Base-by-base conservation (phyloP, 2,113 vertebrate genomes). In the Ammodytes marinus region DNA sequence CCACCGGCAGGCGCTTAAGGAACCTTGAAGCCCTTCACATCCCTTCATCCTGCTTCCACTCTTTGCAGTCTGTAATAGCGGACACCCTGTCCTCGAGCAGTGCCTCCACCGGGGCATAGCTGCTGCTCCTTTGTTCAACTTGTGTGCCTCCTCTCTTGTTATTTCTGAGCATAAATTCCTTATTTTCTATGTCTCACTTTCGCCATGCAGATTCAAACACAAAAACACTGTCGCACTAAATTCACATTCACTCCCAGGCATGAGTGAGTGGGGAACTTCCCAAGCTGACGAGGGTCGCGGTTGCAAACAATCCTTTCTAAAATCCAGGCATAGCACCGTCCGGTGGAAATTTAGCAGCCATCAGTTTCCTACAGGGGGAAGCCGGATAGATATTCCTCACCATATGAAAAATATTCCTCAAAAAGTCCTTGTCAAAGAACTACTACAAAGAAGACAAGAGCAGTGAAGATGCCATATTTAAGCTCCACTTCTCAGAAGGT, bases 1-100 rank as follows among this genome's bases (percentile, higher is more conserved):
- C 81, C 89, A 95, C 81, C 82, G 75, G 54, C 82, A 69, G 35
- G 83, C 89, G 87, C 92, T 92, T 90, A 94, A 93, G 92, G 53
- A 94, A 70, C 84, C 91, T 89, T 86, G 61, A 13, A 85, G 39
- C n/a, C 61, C 76, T 6, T 65, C 4, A 27, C 43, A 69, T 59
- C 55, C 83, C 77, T 81, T 86, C 63, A 76, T 77, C 45, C 63
- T 73, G 70, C 75, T 74, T 58, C 70, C 10, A 6, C 59, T 76
- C 15, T 63, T 61, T 59, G 42, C 63, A 15, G 74, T 84, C 61
- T 82, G 81, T 80, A 80, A 74, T 35, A 75, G 73, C 7, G n/a
- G 61, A 73, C 59, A 86, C 46, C 83, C 86, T 50, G 78, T 87
- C 79, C 67, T 78, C 4, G 17, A 69, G 49, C 58, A 64, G 59